A percentile compares a stretch with the other conserved stretches of the same genome.
These are phyloP conservation scores for Stegastes partitus DNA, from an alignment of 2,113 vertebrate genomes.

Conservation along the genomic window DNA sequence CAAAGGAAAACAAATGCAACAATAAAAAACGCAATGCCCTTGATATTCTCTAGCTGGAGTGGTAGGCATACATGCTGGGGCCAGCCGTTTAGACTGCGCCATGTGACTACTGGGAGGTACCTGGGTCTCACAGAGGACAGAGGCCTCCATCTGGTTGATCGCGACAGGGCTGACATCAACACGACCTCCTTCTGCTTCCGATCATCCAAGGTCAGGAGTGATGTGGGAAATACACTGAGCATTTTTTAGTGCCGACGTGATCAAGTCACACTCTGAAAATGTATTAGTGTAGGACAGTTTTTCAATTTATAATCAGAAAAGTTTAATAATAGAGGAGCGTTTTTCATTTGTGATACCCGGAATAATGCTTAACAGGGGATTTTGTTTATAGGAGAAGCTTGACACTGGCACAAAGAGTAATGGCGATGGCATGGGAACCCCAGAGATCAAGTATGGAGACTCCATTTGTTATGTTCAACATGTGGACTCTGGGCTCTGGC, in stretches of 20 bases:
- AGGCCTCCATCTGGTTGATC: constrained; percentile 90
- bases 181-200: constrained; percentile 93
- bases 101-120: constrained; percentile 94
- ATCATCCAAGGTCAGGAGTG: constrained; percentile 90
- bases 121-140: constrained; percentile 91
- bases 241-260: neutral
- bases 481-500: constrained; percentile 91
- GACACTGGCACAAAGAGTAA: constrained; percentile 86
- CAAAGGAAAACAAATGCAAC: neutral
- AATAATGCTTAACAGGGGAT: neutral
- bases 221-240: neutral
- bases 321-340: too few relatives aligned
- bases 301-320: too few relatives aligned
- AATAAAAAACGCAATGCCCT: neutral
- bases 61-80: constrained; percentile 94
- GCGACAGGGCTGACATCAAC: constrained; percentile 91
- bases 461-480: constrained; percentile 95
- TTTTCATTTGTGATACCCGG: neutral
- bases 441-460: constrained; percentile 97
- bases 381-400: constrained; percentile 86
- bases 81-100: constrained; percentile 92
- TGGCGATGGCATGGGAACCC: constrained; percentile 92
- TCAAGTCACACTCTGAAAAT: neutral
- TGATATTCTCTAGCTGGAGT: constrained; percentile 89
- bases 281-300: too few relatives aligned